Evolutionary conservation across 1,140 invertebrate species (phyloP), one percentile per base, ranked within the genome.

Genomic region (Diorhabda carinulata): DNA sequence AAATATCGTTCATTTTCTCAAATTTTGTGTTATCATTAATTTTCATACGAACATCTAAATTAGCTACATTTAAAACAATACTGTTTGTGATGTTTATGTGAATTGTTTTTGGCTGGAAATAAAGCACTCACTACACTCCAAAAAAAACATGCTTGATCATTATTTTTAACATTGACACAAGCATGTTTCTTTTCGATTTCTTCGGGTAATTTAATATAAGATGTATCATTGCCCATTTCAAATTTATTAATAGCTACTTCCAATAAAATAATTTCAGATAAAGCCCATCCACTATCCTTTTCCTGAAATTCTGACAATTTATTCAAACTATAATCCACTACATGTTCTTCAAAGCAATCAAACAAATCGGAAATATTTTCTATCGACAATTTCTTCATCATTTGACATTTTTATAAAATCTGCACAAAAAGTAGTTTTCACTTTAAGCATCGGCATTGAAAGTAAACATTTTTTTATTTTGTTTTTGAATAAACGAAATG

Each of bases 121-220:
- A 6, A 40, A 25, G 69, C 65, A 40, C 69, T 65, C 40, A 72
- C 43, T 52, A 74, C 67, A 57, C 56, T 57, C 73, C 71, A 74
- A 6, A 70, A 40, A 66, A 74, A 72, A 66, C 68, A 72, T 64
- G 66, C 62, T 41, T 61, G 10, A n/a, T n/a, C n/a, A n/a, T n/a
- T n/a, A n/a, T n/a, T n/a, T n/a, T n/a, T n/a, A n/a, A n/a, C n/a
- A n/a, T 59, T 73, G 67, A 63, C 59, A 60, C 59, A 60, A 25
- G 59, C 59, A n/a, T 60, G 2, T 60, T 60, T 60, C 9, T 60
- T 60, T 2, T 2, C 59, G 3, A 60, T 60, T 41, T 6, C 2
- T 40, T 25, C 59, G 2, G 40, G 59, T 40, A 60, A 6, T 40
- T 42, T 60, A 3, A 60, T 60, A 60, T 3, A 60, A 3, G n/a